Percentiles rank a stretch among this genome's conserved stretches.
Evolutionary conservation across 1,140 invertebrate genomes (phyloP).

Genomic region (Brachionus paranguensis): DNA sequence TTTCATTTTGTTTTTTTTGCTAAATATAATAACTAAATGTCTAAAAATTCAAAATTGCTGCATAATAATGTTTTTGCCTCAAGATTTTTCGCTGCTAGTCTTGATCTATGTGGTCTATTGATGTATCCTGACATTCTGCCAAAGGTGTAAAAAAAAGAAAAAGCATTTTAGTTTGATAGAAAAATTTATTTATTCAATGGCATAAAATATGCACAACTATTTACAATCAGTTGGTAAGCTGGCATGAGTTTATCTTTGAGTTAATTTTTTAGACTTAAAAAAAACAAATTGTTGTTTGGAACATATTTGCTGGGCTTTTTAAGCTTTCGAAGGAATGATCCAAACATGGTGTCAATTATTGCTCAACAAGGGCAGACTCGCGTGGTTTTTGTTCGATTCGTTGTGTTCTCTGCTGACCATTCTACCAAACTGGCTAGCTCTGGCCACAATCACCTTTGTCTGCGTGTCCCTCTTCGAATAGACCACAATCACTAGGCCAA

Average conservation of each 20-base stretch:
- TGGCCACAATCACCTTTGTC: not conserved
- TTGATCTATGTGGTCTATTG: too few relatives aligned
- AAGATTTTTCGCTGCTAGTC: too few relatives aligned
- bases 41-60: too few relatives aligned
- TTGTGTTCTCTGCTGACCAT: not conserved
- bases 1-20: too few relatives aligned
- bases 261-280: not conserved
- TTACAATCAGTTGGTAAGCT: not conserved
- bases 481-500: slow-evolving; percentile 24
- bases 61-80: too few relatives aligned
- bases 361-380: not conserved
- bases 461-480: slow-evolving; percentile 7
- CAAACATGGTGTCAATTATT: not conserved
- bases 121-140: too few relatives aligned
- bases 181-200: not conserved
- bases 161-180: too few relatives aligned
- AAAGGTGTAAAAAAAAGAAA: too few relatives aligned
- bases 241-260: not conserved
- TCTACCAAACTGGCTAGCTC: not conserved
- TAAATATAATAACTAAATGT: too few relatives aligned
- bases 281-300: not conserved
- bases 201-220: not conserved
- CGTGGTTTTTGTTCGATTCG: not conserved
- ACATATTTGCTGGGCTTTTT: not conserved
- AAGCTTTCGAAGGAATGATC: not conserved